These are phyloP conservation scores for Carposina sasakii DNA, from an alignment of 1,140 invertebrate genomes.

Conservation along the genomic window DNA sequence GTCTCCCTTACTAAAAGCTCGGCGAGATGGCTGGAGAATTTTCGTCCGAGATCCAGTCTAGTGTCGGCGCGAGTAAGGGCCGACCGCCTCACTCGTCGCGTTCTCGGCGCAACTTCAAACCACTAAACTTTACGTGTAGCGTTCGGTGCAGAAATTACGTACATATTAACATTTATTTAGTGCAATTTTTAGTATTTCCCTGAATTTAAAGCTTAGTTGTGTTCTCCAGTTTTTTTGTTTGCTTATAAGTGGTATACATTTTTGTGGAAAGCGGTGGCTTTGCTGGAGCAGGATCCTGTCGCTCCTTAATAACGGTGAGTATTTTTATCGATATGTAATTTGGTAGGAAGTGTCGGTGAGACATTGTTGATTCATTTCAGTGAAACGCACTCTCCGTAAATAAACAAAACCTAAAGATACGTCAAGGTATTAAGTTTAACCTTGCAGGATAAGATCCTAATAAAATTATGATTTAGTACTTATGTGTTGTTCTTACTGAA, in stretches of 20 bases:
- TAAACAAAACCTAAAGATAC: too few species aligned
- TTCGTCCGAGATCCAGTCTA: constrained; percentile 33
- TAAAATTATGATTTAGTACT: too few species aligned
- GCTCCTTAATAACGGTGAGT: constrained; percentile 59
- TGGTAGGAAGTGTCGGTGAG: too few species aligned
- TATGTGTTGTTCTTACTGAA: too few species aligned
- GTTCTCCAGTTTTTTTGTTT: constrained; percentile 24
- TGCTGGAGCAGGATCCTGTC: constrained; percentile 49
- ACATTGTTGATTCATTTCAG: too few species aligned
- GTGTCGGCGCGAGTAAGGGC: constrained; percentile 44
- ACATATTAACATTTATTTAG: too few species aligned
- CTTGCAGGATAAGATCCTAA: too few species aligned
- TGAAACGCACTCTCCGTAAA: too few species aligned
- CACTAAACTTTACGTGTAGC: constrained; percentile 63
- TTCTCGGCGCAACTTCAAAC: constrained; percentile 25
- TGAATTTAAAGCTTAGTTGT: constrained; percentile 2
- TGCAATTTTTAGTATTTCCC: background rate
- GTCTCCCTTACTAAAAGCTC: constrained; percentile 43
- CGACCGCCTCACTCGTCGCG: constrained; percentile 34
- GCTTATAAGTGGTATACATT: too few species aligned
- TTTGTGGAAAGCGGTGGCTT: constrained; percentile 55
- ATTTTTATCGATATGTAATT: constrained; percentile 31
- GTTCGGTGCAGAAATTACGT: too few species aligned
- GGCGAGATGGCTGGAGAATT: constrained; percentile 27
- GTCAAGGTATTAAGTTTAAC: too few species aligned